A percentile compares a stretch with the other conserved stretches of the same genome.
phyloP scores from a whole-genome alignment of 2,888 invertebrate genomes.

The Zonitis immaculata region DNA sequence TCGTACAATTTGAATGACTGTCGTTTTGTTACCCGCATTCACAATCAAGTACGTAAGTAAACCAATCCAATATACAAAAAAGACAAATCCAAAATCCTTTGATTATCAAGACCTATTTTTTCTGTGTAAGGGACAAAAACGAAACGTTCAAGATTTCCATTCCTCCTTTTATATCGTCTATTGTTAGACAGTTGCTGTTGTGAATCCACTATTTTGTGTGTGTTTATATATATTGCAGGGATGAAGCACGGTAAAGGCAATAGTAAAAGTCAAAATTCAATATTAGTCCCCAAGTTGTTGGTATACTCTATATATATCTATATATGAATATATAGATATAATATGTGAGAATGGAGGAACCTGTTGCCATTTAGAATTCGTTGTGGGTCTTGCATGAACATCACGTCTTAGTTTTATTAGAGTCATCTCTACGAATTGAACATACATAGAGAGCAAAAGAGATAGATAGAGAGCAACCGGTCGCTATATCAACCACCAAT shows the following conservation, averaged over 20 bases:
- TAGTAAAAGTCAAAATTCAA: conserved; percentile 40
- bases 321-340: no score
- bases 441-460: conserved; percentile 33
- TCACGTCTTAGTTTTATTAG: conserved; percentile 47
- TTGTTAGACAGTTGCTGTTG: conserved; percentile 11
- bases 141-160: conserved; percentile 2
- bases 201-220: conserved; percentile 25
- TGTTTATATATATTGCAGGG: conserved; percentile 6
- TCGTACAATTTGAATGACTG: not conserved
- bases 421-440: no score
- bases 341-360: no score
- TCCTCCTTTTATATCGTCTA: not conserved
- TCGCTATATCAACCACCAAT: conserved; percentile 25
- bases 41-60: no score
- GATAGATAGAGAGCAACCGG: conserved; percentile 42
- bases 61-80: no score
- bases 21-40: not conserved
- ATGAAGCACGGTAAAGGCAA: conserved; percentile 17
- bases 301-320: conserved; percentile 39
- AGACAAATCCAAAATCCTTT: no score
- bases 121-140: no score
- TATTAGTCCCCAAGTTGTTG: conserved; percentile 37
- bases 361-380: conserved; percentile 47
- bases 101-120: no score
- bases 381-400: conserved; percentile 39